Base-by-base conservation (phyloP, 2,797 vertebrate species). In the Oryzias sinensis region DNA sequence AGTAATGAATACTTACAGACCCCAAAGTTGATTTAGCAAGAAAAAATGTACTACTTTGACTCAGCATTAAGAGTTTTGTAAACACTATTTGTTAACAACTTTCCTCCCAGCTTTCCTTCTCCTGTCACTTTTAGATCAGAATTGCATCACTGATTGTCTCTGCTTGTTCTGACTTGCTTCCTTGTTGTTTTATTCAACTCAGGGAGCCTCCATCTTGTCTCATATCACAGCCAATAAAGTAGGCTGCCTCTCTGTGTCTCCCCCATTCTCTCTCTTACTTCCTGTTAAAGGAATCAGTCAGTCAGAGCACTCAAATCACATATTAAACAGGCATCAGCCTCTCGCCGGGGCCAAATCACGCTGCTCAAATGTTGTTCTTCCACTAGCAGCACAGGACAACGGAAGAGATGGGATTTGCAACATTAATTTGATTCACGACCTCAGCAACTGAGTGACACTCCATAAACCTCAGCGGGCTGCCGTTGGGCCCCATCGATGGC, bases 281-380 rank as follows among this genome's bases (percentile, higher is more conserved):
- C 83, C 81, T 85, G 85, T 85, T 88, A 87, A 88, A 88, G 83
- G 77, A 87, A 63, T 82, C 86, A 88, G 85, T 87, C 83, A 88
- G 76, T 88, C 88, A 88, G 87, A 91, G 88, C 87, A 82, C 84
- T 89, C 85, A 84, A 84, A 89, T 90, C 87, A 91, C 88, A 90
- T 91, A 90, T 91, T 89, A 90, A 89, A 91, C 86, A 88, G 85
- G 85, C 88, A 90, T 90, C 90, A 89, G 87, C 84, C 78, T 76
- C 87, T 90, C 46, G 74, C 87, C 82, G 69, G 83, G 85, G 72
- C 88, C 87, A 87, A 89, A 90, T 91, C 90, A 88, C 80, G 84
- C 90, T 90, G 86, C 89, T 91, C 90, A 91, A 90, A 91, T 90
- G 90, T 90, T 90, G 90, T 89, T 90, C 88, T 88, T 91, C 84